Conservation (phyloP, 2,888 invertebrate species). For the Alloscopus bannaensis region DNA sequence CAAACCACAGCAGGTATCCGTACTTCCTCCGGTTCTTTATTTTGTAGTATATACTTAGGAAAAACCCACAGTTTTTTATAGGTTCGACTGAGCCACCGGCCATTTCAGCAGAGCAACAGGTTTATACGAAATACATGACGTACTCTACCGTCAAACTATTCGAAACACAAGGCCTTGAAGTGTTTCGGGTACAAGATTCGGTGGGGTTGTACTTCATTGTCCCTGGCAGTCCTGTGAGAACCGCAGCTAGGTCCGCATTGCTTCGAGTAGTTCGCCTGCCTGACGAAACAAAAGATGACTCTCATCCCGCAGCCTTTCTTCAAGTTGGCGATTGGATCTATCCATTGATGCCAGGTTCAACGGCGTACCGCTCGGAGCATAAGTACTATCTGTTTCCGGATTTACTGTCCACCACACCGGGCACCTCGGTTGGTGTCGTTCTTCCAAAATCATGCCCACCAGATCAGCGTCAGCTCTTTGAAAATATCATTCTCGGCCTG, state of each 20-base stretch:
- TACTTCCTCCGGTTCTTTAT: too few relatives aligned
- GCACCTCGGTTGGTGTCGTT: slow-evolving; percentile 42
- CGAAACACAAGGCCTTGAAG: slow-evolving; percentile 31
- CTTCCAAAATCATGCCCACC: slow-evolving; percentile 28
- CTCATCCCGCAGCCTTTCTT: slow-evolving; percentile 76
- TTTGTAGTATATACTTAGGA: too few relatives aligned
- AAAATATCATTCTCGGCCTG: slow-evolving; percentile 31
- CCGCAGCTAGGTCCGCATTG: slow-evolving; percentile 27
- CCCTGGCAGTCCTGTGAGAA: slow-evolving; percentile 25
- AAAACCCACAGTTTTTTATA: too few relatives aligned
- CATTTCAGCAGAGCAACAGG: background rate
- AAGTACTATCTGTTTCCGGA: slow-evolving; percentile 85
- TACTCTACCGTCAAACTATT: slow-evolving; percentile 39
- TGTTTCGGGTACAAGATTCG: slow-evolving; percentile 26
- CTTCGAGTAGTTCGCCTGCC: slow-evolving; percentile 27
- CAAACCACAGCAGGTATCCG: background rate
- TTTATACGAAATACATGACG: slow-evolving; percentile 37
- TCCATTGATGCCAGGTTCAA: slow-evolving; percentile 83
- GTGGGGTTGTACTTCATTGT: slow-evolving; percentile 48
- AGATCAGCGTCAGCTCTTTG: slow-evolving; percentile 30
- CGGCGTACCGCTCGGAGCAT: slow-evolving; percentile 82
- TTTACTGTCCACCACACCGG: slow-evolving; percentile 50
- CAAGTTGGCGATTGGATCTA: slow-evolving; percentile 83
- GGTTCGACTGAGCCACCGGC: background rate
- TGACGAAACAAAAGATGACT: slow-evolving; percentile 32